These are phyloP conservation scores for Lottia gigantea DNA, from an alignment of 2,888 invertebrate genomes.

Conservation along the genomic window DNA sequence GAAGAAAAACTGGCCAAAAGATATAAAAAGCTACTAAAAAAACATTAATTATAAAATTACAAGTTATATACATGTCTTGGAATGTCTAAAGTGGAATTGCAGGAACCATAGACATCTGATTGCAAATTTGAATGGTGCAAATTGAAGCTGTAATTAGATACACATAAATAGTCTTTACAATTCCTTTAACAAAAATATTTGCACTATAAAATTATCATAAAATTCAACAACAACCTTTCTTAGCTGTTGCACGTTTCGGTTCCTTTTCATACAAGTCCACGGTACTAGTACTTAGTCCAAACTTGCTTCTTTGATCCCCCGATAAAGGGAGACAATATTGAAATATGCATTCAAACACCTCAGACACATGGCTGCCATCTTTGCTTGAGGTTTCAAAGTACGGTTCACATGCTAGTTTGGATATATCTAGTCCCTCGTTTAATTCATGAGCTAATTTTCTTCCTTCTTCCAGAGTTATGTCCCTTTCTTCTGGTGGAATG, in stretches of 20 bases:
- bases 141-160: too few species aligned
- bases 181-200: too few species aligned
- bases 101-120: too few species aligned
- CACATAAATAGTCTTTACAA: too few species aligned
- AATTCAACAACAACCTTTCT: not conserved
- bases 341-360: conserved; percentile 65
- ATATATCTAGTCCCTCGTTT: conserved; percentile 47
- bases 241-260: not conserved
- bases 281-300: not conserved
- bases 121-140: too few species aligned
- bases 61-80: too few species aligned
- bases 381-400: conserved; percentile 67
- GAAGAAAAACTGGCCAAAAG: too few species aligned
- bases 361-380: conserved; percentile 55
- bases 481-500: conserved; percentile 38
- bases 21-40: too few species aligned
- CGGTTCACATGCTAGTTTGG: conserved; percentile 45
- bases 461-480: conserved; percentile 56
- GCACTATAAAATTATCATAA: too few species aligned
- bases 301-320: conserved; percentile 25
- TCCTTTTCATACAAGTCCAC: conserved; percentile 27
- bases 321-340: conserved; percentile 51
- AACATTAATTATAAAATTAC: too few species aligned
- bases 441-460: conserved; percentile 49
- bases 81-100: too few species aligned